Percentiles rank a stretch among this genome's conserved stretches.
phyloP scores from a whole-genome alignment of 37 sponge, comb jelly and placozoan genomes.

The Chondrosia reniformis region DNA sequence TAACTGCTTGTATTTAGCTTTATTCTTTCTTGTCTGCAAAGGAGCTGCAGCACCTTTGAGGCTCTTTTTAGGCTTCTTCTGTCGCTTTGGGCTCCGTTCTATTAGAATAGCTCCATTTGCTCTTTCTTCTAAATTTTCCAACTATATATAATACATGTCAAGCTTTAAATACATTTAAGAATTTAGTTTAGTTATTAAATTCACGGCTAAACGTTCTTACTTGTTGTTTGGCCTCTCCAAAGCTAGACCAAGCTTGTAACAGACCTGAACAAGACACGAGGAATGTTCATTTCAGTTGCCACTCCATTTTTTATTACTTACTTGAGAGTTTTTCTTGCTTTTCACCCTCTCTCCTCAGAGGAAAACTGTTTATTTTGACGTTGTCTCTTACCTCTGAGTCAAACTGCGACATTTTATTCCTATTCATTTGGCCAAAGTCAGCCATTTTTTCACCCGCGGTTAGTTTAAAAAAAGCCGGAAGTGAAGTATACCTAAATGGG shows the following conservation, averaged over 20 bases:
- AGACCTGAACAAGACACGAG: conserved; percentile 25
- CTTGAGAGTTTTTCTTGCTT: neutral
- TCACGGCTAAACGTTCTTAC: conserved; percentile 30
- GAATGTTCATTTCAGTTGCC: neutral
- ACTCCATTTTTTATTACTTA: neutral
- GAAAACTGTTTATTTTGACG: neutral
- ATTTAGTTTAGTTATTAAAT: neutral
- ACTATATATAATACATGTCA: neutral
- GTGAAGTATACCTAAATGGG: no score
- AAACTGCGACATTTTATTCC: no score
- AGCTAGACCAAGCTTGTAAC: conserved; percentile 50
- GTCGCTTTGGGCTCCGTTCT: neutral
- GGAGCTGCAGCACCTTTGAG: neutral
- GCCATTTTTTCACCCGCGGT: no score
- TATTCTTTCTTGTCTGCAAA: neutral
- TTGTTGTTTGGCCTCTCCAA: conserved; percentile 47
- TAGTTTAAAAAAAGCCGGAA: no score
- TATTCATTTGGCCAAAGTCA: no score
- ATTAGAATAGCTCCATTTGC: neutral
- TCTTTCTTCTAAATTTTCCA: conserved; percentile 2
- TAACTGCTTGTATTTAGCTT: neutral
- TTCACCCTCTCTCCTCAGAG: neutral
- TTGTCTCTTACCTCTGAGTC: neutral
- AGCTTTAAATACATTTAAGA: neutral
- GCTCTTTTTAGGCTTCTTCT: neutral